Base-by-base conservation (phyloP, 2,113 vertebrate species). In the Hydrochoerus hydrochaeris region DNA sequence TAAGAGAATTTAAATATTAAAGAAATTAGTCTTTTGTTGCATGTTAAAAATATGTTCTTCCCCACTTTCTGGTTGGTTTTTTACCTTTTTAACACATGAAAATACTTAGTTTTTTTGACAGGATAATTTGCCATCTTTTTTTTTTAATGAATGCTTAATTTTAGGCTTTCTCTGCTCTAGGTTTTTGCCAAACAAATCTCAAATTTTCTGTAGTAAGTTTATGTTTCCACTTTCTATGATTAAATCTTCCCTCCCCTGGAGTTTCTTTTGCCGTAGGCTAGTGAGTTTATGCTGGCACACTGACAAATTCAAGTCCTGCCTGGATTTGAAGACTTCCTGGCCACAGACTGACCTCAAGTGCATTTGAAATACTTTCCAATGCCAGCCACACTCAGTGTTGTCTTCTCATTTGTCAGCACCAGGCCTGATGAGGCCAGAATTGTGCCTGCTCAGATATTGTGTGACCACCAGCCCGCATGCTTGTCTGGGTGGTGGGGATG, bases 331-430 rank as follows among this genome's bases (percentile, higher is more conserved):
- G 20, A 69, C 19, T 19, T 17, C 46, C 75, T 35, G 14, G 28
- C 22, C 26, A 30, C 17, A 41, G 28, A 26, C 13, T 49, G 41
- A 49, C 73, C 73, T 30, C 44, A 7, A 3, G 24, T 30, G 44
- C 41, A 7, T 65, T 16, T 32, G 63, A 30, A 30, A 35, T 32
- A 13, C 24, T 16, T 26, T 12, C 44, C 14, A 1, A 7, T 46
- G 14, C 8, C 3, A 4, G 20, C 28, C 41, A 26, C 17, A 0
- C 20, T 35, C 0, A 3, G 38, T 3, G n/a, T 67, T n/a, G 32
- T 69, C 77, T 7, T n/a, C 38, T 12, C 19, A 20, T 38, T 6
- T 2, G 28, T 14, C 30, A n/a, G 58, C 3, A 7, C n/a, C 28
- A 24, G 32, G 26, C 28, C 26, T 12, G 38, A 20, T 54, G 28